Evolutionary conservation across 2,888 invertebrate species (phyloP).

Genomic region (Tetanocera ferruginea): DNA sequence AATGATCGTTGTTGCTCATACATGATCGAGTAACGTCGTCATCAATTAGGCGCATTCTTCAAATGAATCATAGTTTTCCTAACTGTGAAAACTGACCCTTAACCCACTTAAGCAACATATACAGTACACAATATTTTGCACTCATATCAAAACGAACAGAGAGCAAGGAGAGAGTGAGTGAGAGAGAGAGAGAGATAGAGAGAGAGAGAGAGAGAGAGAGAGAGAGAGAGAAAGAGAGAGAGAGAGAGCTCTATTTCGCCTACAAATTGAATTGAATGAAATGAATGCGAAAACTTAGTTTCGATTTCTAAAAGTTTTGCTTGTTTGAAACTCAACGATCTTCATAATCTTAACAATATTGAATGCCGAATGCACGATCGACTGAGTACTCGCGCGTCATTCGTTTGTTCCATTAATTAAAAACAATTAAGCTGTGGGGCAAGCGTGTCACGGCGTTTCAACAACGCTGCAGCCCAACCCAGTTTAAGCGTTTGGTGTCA

Average conservation of each 20-base stretch:
- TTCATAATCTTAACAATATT: not conserved
- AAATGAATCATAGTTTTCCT: constrained; percentile 29
- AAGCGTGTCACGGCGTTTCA: constrained; percentile 54
- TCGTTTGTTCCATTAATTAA: constrained; percentile 63
- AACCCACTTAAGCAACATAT: not conserved
- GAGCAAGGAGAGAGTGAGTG: not conserved
- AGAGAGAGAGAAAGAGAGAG: no score
- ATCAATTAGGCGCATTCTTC: constrained; percentile 22
- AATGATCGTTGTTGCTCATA: not conserved
- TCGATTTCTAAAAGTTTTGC: not conserved
- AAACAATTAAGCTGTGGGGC: constrained; percentile 66
- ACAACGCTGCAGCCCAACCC: constrained; percentile 15
- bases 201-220: not conserved
- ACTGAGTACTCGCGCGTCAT: not conserved
- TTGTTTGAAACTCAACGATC: not conserved
- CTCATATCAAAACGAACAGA: not conserved
- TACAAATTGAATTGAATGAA: no score
- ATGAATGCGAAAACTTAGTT: not conserved
- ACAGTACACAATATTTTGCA: not conserved
- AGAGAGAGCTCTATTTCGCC: no score
- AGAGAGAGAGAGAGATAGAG: not conserved
- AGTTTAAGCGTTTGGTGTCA: constrained; percentile 28
- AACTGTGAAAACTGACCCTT: constrained; percentile 11
- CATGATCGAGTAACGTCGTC: not conserved
- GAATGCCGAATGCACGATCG: not conserved